These are phyloP conservation scores for Alcedo quadribrachys DNA, from an alignment of 2,797 vertebrate genomes.

Conservation along the genomic window DNA sequence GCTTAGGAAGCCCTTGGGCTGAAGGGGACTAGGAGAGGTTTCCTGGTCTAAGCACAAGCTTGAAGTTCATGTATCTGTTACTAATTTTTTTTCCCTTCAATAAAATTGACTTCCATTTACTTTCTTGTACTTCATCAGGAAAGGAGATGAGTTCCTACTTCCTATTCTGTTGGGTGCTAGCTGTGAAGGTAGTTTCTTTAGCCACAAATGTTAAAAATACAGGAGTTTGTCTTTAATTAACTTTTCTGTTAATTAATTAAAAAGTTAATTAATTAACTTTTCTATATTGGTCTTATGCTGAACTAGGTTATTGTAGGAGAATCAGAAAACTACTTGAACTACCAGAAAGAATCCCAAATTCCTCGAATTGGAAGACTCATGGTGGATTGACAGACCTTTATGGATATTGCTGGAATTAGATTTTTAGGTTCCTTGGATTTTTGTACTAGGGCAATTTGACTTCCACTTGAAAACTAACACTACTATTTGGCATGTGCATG, in stretches of 20 bases:
- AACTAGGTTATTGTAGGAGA: background rate
- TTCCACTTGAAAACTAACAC: background rate
- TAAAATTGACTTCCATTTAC: background rate
- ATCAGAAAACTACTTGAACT: background rate
- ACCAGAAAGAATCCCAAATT: background rate
- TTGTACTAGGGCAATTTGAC: background rate
- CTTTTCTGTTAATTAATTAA: background rate
- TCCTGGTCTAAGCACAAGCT: background rate
- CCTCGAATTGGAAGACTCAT: background rate
- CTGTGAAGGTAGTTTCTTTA: background rate
- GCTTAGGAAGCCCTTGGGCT: background rate
- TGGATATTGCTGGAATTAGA: background rate
- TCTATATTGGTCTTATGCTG: background rate
- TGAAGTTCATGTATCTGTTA: background rate
- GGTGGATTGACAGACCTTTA: background rate
- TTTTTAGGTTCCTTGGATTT: background rate
- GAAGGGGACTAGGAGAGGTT: background rate
- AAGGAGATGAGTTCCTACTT: background rate
- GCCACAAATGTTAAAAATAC: background rate
- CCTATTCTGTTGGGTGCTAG: background rate
- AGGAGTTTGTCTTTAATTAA: background rate
- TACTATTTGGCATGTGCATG: background rate
- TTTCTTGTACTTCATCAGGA: background rate
- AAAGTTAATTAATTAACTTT: background rate
- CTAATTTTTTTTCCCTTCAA: background rate